Evolutionary conservation across 2,113 vertebrate genomes (phyloP), one percentile per base, ranked within the genome.

Genomic region (Melozone crissalis): DNA sequence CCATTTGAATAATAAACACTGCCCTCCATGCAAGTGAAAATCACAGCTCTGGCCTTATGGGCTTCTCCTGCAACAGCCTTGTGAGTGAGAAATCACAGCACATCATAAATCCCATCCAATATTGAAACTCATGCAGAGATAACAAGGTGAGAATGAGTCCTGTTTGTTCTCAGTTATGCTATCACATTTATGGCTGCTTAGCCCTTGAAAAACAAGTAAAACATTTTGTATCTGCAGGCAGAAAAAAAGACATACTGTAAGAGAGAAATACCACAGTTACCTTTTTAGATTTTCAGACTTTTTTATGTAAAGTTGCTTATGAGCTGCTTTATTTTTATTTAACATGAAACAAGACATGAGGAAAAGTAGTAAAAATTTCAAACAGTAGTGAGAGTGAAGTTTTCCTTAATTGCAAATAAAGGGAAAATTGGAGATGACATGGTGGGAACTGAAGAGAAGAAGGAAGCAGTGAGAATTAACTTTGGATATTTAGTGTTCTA

Each of bases 81-180:
- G n/a, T 71, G 89, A 92, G 73, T 58, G 49, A 93, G 83, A 92
- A 94, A 90, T 75, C 75, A 75, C 68, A 86, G 66, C 15, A 61
- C 68, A 80, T 30, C 93, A 73, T 59, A 58, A 80, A 90, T 90
- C 55, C 55, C 33, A 23, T 11, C 30, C 46, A 79, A 69, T 85
- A 77, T 17, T 76, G 71, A 89, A 92, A 87, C 58, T 79, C n/a
- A 65, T 20, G 27, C 20, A 67, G 81, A 79, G 44, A 66, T 68
- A 84, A 87, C 54, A 84, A 84, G 65, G 68, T 87, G 37, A 94
- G 28, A 76, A 86, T 12, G 43, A 54, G 61, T 27, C 71, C 37
- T 90, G 35, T 79, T 92, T 96, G 69, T 84, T 95, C 85, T 73
- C 83, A 95, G 75, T 88, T 93, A 65, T 57, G 68, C 68, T 93